Base-by-base conservation (phyloP, 2,113 vertebrate species). In the Motacilla alba region DNA sequence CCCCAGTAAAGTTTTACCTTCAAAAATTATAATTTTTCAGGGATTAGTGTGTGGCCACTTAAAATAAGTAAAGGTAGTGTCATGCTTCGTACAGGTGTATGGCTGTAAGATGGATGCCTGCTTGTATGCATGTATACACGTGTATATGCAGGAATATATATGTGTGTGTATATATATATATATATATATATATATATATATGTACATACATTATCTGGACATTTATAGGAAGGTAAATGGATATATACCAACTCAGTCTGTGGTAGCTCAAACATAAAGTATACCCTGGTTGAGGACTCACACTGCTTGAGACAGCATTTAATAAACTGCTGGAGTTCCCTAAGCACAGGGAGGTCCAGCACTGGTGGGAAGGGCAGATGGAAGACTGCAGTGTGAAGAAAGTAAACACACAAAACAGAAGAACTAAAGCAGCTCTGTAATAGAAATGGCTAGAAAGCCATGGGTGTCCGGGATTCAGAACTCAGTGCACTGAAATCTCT, bases 401-500 rank as follows among this genome's bases (percentile, higher is more conserved):
- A 74, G 50, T 16, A 8, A 27, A 72, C 18, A 21, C 70, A 15
- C 58, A 69, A 79, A 72, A 13, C 37, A 74, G 23, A 37, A 64
- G 53, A 67, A 58, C 31, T 76, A 43, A 50, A 78, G 2, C 23
- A 86, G 58, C 41, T 87, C 85, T 86, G 74, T 60, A 55, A 33
- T 14, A 21, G 53, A 37, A 41, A 50, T 9, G 43, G 30, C 60
- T 60, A 56, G 80, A 67, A 93, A 93, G 74, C n/a, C 37, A 37
- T 15, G 47, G 31, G 59, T 39, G 63, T 64, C 69, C 31, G 30
- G 37, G 41, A 89, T 53, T 73, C 83, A 90, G 58, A 90, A 52
- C 31, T 39, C 50, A 17, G 83, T 35, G 49, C 88, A 77, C 88
- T 63, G 81, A 95, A 94, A 93, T 96, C 84, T 95, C 90, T 94